Evolutionary conservation across 2,113 vertebrate species (phyloP).

Genomic region (Lepisosteus oculatus): DNA sequence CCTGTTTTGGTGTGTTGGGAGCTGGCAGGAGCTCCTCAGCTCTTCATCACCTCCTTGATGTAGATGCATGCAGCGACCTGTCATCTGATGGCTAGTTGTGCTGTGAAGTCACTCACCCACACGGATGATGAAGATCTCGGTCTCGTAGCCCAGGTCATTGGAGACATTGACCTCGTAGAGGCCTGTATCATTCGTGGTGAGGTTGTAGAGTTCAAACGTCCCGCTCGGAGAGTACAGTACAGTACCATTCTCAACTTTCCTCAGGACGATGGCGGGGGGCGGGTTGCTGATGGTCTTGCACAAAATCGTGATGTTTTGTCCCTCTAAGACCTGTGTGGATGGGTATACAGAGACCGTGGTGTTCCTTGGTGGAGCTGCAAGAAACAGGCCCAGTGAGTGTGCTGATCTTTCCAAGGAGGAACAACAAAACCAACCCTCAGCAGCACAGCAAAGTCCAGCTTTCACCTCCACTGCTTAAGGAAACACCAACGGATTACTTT

Average conservation of each 20-base stretch:
- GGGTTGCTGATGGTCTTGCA: constrained; percentile 56
- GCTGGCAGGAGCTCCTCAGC: no score
- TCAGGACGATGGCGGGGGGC: constrained; percentile 44
- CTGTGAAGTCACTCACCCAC: constrained; percentile 45
- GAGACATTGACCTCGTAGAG: constrained; percentile 64
- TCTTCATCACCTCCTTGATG: no score
- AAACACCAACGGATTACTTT: not conserved
- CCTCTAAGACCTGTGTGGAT: constrained; percentile 52
- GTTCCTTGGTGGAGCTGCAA: constrained; percentile 62
- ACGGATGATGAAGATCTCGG: constrained; percentile 50
- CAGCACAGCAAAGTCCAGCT: no score
- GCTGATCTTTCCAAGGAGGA: not conserved
- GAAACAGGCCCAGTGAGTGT: not conserved
- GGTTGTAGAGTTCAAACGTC: constrained; percentile 55
- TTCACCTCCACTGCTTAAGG: no score
- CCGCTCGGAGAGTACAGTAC: constrained; percentile 46
- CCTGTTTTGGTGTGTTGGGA: no score
- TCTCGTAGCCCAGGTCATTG: constrained; percentile 58
- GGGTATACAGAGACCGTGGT: constrained; percentile 53
- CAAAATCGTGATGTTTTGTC: constrained; percentile 61
- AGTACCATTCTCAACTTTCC: constrained; percentile 44
- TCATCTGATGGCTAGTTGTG: no score
- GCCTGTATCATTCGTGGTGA: constrained; percentile 54
- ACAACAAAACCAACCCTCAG: not conserved
- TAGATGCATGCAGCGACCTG: no score